A percentile compares a stretch with the other conserved stretches of the same genome.
Conservation (phyloP, 2,797 vertebrate genomes). For the Phrynocephalus guinanensis region DNA sequence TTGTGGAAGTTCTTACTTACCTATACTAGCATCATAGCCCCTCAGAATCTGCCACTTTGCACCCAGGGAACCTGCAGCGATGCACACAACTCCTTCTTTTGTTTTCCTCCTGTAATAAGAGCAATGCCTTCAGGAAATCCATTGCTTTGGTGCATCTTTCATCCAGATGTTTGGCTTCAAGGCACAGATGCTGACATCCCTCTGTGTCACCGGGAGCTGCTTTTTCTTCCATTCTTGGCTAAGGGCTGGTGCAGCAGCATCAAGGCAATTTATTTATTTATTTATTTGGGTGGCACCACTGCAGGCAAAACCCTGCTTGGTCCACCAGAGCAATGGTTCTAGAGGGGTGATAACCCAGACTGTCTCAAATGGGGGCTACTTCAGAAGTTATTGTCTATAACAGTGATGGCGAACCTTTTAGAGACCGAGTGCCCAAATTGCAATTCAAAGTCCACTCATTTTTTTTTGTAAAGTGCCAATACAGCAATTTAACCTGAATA, state of each 20-base stretch:
- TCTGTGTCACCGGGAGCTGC: constrained; percentile 33
- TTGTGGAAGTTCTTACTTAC: neutral
- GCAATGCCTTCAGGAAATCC: constrained; percentile 83
- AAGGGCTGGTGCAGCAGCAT: constrained; percentile 57
- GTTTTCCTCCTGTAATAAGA: constrained; percentile 42
- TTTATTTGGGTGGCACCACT: constrained; percentile 19
- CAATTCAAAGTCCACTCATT: no score
- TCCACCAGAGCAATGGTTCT: neutral
- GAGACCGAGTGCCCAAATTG: no score
- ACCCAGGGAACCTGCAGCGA: constrained; percentile 72
- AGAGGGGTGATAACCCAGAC: no score
- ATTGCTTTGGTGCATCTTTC: constrained; percentile 81
- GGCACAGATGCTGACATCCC: constrained; percentile 71
- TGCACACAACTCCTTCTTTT: constrained; percentile 53
- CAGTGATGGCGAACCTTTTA: no score
- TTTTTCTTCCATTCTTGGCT: constrained; percentile 57
- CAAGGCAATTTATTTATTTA: constrained; percentile 45
- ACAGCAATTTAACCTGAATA: no score
- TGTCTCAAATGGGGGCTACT: no score
- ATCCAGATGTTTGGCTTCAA: constrained; percentile 74
- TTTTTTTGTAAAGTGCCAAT: no score
- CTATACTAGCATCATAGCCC: constrained; percentile 67
- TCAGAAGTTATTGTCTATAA: no score
- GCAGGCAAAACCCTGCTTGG: constrained; percentile 26
- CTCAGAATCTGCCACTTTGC: constrained; percentile 76